A percentile compares a stretch with the other conserved stretches of the same genome.
phyloP scores from a whole-genome alignment of 92 coral and sea anemone genomes.

The Phenganax stokvisi region DNA sequence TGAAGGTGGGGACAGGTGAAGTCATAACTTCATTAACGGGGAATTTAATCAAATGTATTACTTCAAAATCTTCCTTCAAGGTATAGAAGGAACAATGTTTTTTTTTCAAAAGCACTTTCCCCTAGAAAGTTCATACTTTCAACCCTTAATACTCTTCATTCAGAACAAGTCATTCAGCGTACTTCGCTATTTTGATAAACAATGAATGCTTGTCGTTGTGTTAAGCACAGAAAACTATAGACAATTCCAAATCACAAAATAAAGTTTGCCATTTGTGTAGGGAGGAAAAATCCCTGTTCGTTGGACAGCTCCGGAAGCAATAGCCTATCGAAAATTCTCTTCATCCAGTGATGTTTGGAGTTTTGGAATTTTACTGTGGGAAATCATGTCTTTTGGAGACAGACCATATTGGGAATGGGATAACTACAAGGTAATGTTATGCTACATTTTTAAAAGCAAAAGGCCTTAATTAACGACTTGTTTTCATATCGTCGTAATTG shows the following conservation, averaged over 20 bases:
- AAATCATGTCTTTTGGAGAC: conserved; percentile 85
- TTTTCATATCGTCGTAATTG: neutral
- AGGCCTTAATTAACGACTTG: too few relatives aligned
- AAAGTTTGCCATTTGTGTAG: conserved; percentile 30
- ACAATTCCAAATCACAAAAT: neutral
- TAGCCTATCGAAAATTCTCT: conserved; percentile 70
- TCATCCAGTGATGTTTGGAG: conserved; percentile 95
- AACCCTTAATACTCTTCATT: too few relatives aligned
- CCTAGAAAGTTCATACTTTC: too few relatives aligned
- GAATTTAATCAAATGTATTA: too few relatives aligned
- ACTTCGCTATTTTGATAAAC: too few relatives aligned
- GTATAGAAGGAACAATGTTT: too few relatives aligned
- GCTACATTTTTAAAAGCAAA: neutral
- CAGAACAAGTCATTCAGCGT: too few relatives aligned
- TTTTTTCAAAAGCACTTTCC: too few relatives aligned
- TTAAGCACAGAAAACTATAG: neutral
- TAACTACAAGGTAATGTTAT: conserved; percentile 61
- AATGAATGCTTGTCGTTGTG: too few relatives aligned
- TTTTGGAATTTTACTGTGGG: conserved; percentile 85
- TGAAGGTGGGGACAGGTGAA: too few relatives aligned
- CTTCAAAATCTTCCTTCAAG: too few relatives aligned
- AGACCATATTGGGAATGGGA: conserved; percentile 97
- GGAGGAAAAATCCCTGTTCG: conserved; percentile 95
- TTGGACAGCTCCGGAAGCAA: conserved; percentile 98
- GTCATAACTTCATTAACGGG: too few relatives aligned